phyloP scores from a whole-genome alignment of 2,888 invertebrate genomes.

The Melanostoma mellinum region DNA sequence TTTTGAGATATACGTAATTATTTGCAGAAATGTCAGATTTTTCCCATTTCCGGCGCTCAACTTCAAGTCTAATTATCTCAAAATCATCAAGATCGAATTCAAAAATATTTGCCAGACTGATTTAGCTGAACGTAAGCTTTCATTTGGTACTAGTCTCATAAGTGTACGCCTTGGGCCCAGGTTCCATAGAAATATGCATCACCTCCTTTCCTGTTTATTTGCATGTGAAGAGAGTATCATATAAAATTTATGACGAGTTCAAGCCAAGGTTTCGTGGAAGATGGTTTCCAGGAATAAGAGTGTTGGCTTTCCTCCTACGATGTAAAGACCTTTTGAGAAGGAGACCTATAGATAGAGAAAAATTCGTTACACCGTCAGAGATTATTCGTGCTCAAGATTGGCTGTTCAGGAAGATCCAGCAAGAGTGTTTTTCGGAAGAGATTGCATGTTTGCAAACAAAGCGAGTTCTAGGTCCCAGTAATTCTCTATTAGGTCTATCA shows the following conservation, averaged over 20 bases:
- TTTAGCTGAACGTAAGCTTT: too few relatives aligned
- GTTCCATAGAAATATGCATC: too few relatives aligned
- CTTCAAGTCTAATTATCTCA: too few relatives aligned
- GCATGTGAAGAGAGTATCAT: background rate
- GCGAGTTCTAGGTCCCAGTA: background rate
- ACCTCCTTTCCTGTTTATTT: constrained; percentile 14
- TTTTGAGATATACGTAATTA: too few relatives aligned
- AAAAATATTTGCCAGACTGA: too few relatives aligned
- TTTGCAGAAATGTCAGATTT: too few relatives aligned
- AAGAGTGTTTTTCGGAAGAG: constrained; percentile 21
- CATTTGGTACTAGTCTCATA: too few relatives aligned
- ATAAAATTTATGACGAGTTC: constrained; percentile 14
- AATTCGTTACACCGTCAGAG: constrained; percentile 2
- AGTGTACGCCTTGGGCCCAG: too few relatives aligned
- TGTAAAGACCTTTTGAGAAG: constrained; percentile 15
- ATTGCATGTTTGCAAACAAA: background rate
- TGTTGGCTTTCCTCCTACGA: constrained; percentile 4
- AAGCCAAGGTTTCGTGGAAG: constrained; percentile 11
- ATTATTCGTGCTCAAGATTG: background rate
- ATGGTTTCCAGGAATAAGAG: constrained; percentile 21
- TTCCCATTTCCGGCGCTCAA: too few relatives aligned
- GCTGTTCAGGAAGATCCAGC: constrained; percentile 25
- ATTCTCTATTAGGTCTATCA: constrained; percentile 3
- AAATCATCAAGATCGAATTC: too few relatives aligned
- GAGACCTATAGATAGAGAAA: background rate